Percentiles rank a stretch among this genome's conserved stretches.
Evolutionary conservation across 2,797 vertebrate genomes (phyloP).

Genomic region (Cossypha niveicapilla): DNA sequence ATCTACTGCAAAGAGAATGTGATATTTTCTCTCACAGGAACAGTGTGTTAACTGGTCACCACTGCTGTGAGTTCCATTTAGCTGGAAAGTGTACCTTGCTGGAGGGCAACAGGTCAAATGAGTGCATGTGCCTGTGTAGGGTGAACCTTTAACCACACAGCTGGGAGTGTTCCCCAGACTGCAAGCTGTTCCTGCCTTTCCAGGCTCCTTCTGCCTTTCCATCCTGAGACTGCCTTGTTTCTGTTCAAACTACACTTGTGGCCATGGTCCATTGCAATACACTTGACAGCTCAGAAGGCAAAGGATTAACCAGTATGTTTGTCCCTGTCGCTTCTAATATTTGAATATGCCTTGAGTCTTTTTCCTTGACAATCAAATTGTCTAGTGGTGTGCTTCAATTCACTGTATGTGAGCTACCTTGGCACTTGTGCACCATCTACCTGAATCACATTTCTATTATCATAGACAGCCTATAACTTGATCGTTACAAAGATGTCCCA

Average conservation of each 20-base stretch:
- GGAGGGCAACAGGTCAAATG: neutral
- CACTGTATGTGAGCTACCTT: fast-evolving
- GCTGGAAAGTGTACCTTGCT: neutral
- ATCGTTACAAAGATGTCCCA: neutral
- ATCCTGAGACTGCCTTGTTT: neutral
- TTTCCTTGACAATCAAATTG: neutral
- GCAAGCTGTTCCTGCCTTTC: neutral
- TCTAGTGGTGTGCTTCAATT: neutral
- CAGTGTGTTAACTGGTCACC: neutral
- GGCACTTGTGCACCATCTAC: neutral
- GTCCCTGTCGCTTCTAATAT: neutral
- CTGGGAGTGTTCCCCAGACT: neutral
- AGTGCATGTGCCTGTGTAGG: neutral
- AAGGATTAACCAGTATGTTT: neutral
- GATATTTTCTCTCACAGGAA: neutral
- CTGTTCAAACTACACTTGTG: neutral
- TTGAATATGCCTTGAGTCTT: neutral
- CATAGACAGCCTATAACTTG: neutral
- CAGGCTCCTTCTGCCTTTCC: neutral
- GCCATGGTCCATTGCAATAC: neutral
- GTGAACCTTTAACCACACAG: neutral
- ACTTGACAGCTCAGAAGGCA: neutral
- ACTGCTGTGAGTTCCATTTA: neutral
- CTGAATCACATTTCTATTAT: neutral
- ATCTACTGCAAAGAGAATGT: neutral